Evolutionary conservation across 2,113 vertebrate species (phyloP).

Genomic region (Arothron firmamentum): DNA sequence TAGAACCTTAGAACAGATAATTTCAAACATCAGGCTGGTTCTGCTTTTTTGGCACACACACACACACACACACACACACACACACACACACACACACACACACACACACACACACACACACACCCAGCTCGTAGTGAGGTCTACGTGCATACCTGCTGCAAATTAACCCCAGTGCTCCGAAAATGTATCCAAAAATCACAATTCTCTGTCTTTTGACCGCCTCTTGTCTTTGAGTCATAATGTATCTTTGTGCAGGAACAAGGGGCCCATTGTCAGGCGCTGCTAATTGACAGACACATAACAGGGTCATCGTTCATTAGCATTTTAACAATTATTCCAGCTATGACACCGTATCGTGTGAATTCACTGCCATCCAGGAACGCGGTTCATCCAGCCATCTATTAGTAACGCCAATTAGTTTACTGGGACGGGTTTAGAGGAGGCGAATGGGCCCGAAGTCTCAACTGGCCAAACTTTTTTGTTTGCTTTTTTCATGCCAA

Average conservation of each 20-base stretch:
- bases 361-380: conserved; percentile 68
- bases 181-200: conserved; percentile 22
- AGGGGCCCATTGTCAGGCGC: conserved; percentile 63
- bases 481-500: conserved; percentile 27
- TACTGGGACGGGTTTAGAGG: conserved; percentile 70
- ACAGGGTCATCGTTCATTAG: conserved; percentile 75
- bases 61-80: conserved; percentile 4
- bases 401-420: conserved; percentile 82
- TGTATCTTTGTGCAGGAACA: conserved; percentile 56
- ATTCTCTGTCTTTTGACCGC: conserved; percentile 26
- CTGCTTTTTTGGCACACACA: conserved; percentile 37
- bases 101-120: conserved; percentile 1
- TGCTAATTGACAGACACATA: conserved; percentile 69
- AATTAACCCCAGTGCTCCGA: conserved; percentile 32
- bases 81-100: neutral
- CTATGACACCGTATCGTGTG: conserved; percentile 72
- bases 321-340: conserved; percentile 75
- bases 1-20: conserved; percentile 36
- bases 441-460: conserved; percentile 49
- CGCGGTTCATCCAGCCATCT: conserved; percentile 71
- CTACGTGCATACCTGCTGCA: conserved; percentile 4
- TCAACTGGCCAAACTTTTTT: conserved; percentile 35
- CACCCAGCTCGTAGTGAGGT: neutral
- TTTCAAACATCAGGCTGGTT: conserved; percentile 65
- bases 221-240: conserved; percentile 28